Base-by-base conservation (phyloP, 2,888 invertebrate species). In the Anticlea derivata region DNA sequence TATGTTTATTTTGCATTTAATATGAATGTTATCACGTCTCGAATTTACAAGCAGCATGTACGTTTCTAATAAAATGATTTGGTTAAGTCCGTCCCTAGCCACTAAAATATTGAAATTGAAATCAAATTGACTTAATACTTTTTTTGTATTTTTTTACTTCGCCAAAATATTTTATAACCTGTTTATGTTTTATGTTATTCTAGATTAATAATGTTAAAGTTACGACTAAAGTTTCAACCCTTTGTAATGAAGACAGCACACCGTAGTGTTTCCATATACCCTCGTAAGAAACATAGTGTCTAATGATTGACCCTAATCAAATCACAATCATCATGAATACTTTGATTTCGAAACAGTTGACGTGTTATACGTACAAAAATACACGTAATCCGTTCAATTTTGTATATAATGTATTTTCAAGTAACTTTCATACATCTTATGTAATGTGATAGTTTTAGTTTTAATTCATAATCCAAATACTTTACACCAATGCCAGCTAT, bases 401-500 rank as follows among this genome's bases (percentile, higher is more conserved):
- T 63, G 60, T 63, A 63, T 46, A 60, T 63, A 52, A 44, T 37
- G 43, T 50, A 60, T 74, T 75, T 65, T 54, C 66, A 60, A 57
- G 56, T 70, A 72, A 70, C 55, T 73, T 76, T 70, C 61, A 64
- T 75, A 68, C 61, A 68, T 77, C 20, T 73, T 72, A 76, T 76
- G 49, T 61, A 54, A 80, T 86, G 87, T 87, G 89, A 87, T 90
- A 82, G 81, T 70, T 75, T 77, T 78, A 78, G 78, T 75, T 80
- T 58, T 51, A 51, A 70, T 69, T 74, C 74, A 72, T 82, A 83
- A 87, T 87, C 89, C 88, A 89, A 88, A 90, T 55, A 62, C 48
- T 57, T 83, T 26, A 84, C 73, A 86, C 86, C 84, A 86, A 86
- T 83, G 76, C 90, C 85, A 86, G 82, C 90, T 90, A 80, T 83